Conservation (phyloP, 2,888 invertebrate species). For the Phymatocera aterrima region DNA sequence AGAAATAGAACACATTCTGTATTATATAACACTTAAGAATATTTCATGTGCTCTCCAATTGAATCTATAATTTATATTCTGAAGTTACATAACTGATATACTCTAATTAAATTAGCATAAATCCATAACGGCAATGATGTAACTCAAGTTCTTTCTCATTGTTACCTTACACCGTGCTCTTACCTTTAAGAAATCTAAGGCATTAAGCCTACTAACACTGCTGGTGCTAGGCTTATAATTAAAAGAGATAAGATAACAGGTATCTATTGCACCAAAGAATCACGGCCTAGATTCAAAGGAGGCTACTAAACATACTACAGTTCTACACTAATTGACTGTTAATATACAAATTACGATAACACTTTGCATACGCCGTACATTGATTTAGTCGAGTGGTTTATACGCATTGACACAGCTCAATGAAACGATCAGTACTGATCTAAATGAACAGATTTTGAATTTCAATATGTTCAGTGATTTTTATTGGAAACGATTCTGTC, state of each 20-base stretch:
- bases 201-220: not conserved
- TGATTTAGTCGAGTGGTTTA: not conserved
- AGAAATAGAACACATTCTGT: too few relatives aligned
- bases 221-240: not conserved
- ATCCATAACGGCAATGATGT: not conserved
- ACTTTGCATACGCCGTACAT: not conserved
- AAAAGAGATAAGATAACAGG: conserved; percentile 19
- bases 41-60: not conserved
- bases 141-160: not conserved
- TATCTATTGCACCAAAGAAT: not conserved
- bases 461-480: not conserved
- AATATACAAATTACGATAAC: not conserved
- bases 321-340: conserved; percentile 21
- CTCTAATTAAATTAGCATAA: conserved; percentile 28
- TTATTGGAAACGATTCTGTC: not conserved
- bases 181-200: not conserved
- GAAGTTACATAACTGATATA: not conserved
- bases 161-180: not conserved
- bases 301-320: too few relatives aligned
- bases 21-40: too few relatives aligned
- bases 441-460: not conserved
- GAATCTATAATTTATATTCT: not conserved
- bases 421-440: not conserved
- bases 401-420: not conserved
- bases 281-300: not conserved